A percentile compares a stretch with the other conserved stretches of the same genome.
Conservation (phyloP, 1,140 invertebrate species). For the Dysdera silvatica region DNA sequence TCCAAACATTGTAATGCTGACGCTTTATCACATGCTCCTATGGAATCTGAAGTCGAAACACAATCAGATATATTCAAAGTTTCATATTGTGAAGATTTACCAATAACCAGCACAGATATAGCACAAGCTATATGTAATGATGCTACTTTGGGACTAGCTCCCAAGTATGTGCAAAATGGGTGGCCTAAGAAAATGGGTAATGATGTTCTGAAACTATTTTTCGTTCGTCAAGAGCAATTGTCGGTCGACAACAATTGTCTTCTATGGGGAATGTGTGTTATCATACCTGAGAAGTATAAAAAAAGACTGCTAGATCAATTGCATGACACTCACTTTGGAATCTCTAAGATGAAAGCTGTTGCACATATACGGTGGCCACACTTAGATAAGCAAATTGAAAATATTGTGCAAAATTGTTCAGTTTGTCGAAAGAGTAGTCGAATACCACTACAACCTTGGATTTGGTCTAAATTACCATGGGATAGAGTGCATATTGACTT, state of each 20-base stretch:
- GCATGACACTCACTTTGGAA: too few relatives aligned
- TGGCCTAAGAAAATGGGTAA: background rate
- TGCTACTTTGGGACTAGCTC: background rate
- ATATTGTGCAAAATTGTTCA: too few relatives aligned
- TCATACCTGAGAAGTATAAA: too few relatives aligned
- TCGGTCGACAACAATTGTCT: too few relatives aligned
- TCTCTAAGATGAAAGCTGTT: too few relatives aligned
- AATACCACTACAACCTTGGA: too few relatives aligned
- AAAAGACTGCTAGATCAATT: too few relatives aligned
- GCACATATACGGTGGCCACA: too few relatives aligned
- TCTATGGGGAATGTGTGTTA: background rate
- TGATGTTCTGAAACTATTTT: background rate
- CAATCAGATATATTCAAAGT: background rate
- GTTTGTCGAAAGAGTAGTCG: too few relatives aligned
- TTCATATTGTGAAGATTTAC: background rate
- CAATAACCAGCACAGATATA: background rate
- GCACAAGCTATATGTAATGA: background rate
- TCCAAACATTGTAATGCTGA: constrained; percentile 33
- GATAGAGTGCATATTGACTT: too few relatives aligned
- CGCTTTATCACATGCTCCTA: constrained; percentile 1
- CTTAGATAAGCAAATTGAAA: too few relatives aligned
- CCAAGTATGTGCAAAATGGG: background rate
- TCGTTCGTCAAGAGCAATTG: background rate
- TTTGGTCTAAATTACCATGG: too few relatives aligned
- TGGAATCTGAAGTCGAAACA: background rate